Evolutionary conservation across 2,797 vertebrate genomes (phyloP), one percentile per base, ranked within the genome.

Genomic region (Etheostoma perlongum): DNA sequence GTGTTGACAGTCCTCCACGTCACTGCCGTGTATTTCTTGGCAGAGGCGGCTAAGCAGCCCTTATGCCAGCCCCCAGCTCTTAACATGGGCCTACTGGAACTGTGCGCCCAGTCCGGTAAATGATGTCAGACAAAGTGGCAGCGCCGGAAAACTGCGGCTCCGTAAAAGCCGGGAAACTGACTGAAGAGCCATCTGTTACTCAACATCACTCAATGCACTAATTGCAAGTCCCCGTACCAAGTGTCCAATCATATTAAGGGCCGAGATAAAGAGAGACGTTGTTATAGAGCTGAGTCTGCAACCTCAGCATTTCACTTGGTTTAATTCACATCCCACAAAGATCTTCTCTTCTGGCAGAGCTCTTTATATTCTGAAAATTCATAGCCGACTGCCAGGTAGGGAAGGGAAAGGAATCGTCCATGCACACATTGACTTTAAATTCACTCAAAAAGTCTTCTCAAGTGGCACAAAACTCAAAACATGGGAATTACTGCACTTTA

Each of bases 71-170:
- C 49, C 57, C 36, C 63, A 33, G 76, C 72, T 84, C 52, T 59
- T 71, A 64, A 70, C 82, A 62, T 30, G 23, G 21, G 46, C 71
- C 58, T 74, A 81, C 88, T 78, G 87, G 85, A 90, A 86, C 13
- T 15, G 52, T 18, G 62, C 12, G 15, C 77, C 64, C 73, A 72
- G 73, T 88, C 82, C 85, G 21, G 89, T 91, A 94, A 92, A 81
- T 91, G 91, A 91, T 67, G 91, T 90, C 85, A 87, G 77, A 78
- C 71, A 77, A 74, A 67, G 88, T 87, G 86, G 89, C 78, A 89
- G 76, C 62, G 33, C 57, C 27, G 83, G 85, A 72, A 85, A 90
- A 78, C 49, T 68, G n/a, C 21, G 8, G 33, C 54, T 67, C 69
- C 8, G 46, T 74, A 76, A 82, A 19, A 77, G 51, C 62, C 64